A percentile compares a stretch with the other conserved stretches of the same genome.
phyloP scores from a whole-genome alignment of 1,140 invertebrate species.

The Hormaphis cornu region DNA sequence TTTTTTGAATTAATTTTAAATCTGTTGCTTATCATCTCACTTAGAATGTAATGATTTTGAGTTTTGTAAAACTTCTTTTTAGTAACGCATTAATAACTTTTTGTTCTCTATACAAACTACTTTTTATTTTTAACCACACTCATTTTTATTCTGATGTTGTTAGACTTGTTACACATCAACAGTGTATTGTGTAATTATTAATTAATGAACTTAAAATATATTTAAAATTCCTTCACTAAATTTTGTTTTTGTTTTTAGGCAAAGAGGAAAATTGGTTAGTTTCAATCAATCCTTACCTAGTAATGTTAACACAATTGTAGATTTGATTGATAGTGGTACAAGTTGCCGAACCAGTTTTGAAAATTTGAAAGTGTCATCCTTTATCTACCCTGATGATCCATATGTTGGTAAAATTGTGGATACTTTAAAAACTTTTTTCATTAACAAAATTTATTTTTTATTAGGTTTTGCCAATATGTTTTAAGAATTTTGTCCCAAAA shows the following conservation, averaged over 20 bases:
- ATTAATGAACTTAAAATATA: background rate
- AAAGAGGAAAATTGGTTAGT: conserved; percentile 9
- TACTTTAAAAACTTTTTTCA: background rate
- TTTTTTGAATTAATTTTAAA: too few relatives aligned
- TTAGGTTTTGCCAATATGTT: background rate
- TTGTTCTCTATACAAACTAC: too few relatives aligned
- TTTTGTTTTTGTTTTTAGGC: background rate
- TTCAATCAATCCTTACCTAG: background rate
- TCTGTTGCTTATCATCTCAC: too few relatives aligned
- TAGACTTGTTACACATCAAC: too few relatives aligned
- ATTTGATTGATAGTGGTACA: conserved; percentile 5
- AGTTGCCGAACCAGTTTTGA: background rate
- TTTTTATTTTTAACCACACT: too few relatives aligned
- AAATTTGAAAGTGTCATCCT: background rate
- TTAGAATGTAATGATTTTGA: too few relatives aligned
- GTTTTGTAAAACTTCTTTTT: too few relatives aligned
- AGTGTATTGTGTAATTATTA: too few relatives aligned
- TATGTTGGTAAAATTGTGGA: background rate
- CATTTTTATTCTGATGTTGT: too few relatives aligned
- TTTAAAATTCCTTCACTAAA: too few relatives aligned
- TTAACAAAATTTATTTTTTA: background rate
- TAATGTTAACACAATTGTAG: background rate
- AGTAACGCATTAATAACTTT: too few relatives aligned
- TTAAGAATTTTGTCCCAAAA: background rate
- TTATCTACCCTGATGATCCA: conserved; percentile 1